A percentile compares a stretch with the other conserved stretches of the same genome.
These are phyloP conservation scores for Reticulitermes speratus DNA, from an alignment of 1,140 invertebrate genomes.

Conservation along the genomic window DNA sequence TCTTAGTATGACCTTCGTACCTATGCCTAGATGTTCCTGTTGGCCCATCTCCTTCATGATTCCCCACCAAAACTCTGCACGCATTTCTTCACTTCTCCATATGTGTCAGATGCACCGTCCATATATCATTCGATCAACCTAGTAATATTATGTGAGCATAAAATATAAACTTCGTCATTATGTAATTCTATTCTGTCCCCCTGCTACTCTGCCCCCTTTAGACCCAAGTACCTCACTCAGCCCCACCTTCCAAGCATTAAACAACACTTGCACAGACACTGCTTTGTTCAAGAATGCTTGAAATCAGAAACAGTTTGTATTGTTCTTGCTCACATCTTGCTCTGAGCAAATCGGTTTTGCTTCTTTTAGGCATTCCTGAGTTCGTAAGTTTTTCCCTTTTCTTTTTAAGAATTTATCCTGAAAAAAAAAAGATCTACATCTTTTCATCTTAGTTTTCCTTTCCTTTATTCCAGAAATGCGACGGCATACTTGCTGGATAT, in stretches of 20 bases:
- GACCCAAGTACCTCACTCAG: too few species aligned
- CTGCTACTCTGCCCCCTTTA: too few species aligned
- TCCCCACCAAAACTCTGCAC: too few species aligned
- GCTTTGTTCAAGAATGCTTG: background rate
- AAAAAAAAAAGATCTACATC: background rate
- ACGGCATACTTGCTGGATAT: background rate
- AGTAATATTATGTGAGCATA: too few species aligned
- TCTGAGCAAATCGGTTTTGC: background rate
- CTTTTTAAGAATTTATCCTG: background rate
- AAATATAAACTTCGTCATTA: too few species aligned
- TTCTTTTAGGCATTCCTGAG: background rate
- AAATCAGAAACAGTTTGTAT: background rate
- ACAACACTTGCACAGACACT: background rate
- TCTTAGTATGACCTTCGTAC: too few species aligned
- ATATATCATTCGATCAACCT: too few species aligned
- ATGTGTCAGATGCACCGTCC: too few species aligned
- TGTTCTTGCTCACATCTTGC: background rate
- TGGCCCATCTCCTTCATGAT: too few species aligned
- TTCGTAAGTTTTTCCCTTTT: background rate
- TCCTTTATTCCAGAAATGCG: background rate
- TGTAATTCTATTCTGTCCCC: too few species aligned
- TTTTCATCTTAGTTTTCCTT: constrained; percentile 1
- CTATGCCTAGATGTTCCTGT: too few species aligned
- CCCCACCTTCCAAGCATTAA: background rate
- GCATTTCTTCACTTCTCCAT: too few species aligned